Conservation (phyloP, 2,113 vertebrate genomes). For the Cochlearius cochlearius region DNA sequence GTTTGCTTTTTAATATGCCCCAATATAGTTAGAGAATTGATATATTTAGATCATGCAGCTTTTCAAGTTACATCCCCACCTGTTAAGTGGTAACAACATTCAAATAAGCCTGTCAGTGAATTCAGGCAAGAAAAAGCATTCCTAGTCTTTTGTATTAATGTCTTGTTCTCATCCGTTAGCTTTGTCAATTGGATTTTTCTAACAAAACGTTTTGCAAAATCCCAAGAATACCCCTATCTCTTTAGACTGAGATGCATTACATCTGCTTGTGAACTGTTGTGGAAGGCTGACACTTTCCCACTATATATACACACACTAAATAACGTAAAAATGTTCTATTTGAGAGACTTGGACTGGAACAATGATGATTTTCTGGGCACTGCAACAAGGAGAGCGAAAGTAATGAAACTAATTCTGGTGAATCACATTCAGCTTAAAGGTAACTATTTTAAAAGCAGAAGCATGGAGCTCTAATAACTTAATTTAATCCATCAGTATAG, state of each 20-base stretch:
- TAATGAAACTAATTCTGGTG: not conserved
- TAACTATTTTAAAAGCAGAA: not conserved
- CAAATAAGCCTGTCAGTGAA: not conserved
- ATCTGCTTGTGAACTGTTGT: not conserved
- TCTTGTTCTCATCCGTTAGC: not conserved
- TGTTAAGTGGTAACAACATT: not conserved
- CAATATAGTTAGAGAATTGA: not conserved
- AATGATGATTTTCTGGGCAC: not conserved
- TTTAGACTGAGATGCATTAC: not conserved
- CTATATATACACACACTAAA: not conserved
- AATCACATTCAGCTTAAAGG: not conserved
- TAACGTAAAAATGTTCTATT: not conserved
- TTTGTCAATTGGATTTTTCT: not conserved
- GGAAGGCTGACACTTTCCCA: not conserved
- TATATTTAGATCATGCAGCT: not conserved
- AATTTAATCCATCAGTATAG: not conserved
- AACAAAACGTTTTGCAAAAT: not conserved
- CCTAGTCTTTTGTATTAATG: not conserved
- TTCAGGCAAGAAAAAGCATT: not conserved
- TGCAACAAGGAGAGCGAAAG: not conserved
- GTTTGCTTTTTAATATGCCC: not conserved
- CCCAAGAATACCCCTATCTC: not conserved
- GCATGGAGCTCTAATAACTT: not conserved
- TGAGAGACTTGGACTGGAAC: not conserved
- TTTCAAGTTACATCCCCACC: not conserved